Evolutionary conservation across 2,888 invertebrate genomes (phyloP), one percentile per base, ranked within the genome.

Genomic region (Lasioglossum morio): DNA sequence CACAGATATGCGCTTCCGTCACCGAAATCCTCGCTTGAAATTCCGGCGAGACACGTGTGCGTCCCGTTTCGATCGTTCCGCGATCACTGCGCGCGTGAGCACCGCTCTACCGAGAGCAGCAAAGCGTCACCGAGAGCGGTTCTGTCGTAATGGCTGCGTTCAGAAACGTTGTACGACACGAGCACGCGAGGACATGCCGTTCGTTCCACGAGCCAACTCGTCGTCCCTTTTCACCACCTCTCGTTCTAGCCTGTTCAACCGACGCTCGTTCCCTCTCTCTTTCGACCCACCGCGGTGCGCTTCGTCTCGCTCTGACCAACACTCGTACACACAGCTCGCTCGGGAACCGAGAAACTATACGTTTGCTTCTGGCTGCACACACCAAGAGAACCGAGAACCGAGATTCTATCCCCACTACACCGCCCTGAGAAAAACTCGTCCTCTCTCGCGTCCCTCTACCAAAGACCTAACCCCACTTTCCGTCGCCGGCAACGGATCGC

Each of bases 111-210:
- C 80, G 40, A 69, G 69, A 69, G 80, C 73, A 83, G 84, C 91
- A 77, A 84, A 90, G 89, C 91, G 92, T 92, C 92, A 90, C 92
- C 89, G 89, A 88, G 88, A 88, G 85, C 84, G 82, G 84, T 81
- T 85, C 89, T 84, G 86, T 86, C 84, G 91, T 91, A 90, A 91
- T 90, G 91, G 91, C 91, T 82, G 91, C 91, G 91, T 82, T 92
- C 88, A 88, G 88, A 89, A 86, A 91, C 91, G 88, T 87, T 88
- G 86, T 81, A 84, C 90, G 91, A 88, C 88, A 90, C 87, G 84
- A 90, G 81, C 90, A 90, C 85, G 81, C 90, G 90, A 91, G 91
- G 90, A 90, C 91, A 91, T 89, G 85, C 79, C 87, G 88, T 87
- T 89, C 87, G 88, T 87, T 89, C 87, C 83, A 88, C 88, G 70